These are phyloP conservation scores for Falcunculus frontatus DNA, from an alignment of 2,113 vertebrate genomes.

Conservation along the genomic window DNA sequence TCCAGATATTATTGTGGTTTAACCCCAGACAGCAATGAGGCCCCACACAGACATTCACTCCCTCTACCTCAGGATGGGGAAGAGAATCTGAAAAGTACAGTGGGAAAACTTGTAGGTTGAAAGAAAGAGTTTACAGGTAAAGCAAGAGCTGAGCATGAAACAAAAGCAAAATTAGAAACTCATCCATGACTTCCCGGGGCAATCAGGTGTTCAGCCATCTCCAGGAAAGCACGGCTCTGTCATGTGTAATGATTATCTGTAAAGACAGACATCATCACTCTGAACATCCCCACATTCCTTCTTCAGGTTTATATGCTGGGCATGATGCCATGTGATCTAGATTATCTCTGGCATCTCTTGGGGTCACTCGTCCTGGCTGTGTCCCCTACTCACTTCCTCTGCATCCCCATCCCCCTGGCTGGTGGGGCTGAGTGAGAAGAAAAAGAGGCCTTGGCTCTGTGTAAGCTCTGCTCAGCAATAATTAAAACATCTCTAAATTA, in stretches of 20 bases:
- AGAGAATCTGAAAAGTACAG: background rate
- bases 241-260: rapidly evolving
- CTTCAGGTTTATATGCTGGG: background rate
- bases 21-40: background rate
- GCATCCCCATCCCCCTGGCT: rapidly evolving
- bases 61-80: rapidly evolving
- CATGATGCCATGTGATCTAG: no score
- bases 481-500: background rate
- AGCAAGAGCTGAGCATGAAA: background rate
- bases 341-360: background rate
- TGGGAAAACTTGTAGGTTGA: rapidly evolving
- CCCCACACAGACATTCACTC: background rate
- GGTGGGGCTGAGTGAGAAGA: background rate
- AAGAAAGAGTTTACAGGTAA: background rate
- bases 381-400: no score
- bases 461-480: background rate
- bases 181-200: background rate
- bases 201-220: background rate
- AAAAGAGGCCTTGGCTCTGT: background rate
- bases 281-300: background rate
- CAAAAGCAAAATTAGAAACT: background rate
- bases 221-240: background rate
- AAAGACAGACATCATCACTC: background rate
- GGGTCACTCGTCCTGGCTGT: background rate
- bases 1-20: background rate